phyloP scores from a whole-genome alignment of 23 tunicate species.

The Trididemnum miniatum region DNA sequence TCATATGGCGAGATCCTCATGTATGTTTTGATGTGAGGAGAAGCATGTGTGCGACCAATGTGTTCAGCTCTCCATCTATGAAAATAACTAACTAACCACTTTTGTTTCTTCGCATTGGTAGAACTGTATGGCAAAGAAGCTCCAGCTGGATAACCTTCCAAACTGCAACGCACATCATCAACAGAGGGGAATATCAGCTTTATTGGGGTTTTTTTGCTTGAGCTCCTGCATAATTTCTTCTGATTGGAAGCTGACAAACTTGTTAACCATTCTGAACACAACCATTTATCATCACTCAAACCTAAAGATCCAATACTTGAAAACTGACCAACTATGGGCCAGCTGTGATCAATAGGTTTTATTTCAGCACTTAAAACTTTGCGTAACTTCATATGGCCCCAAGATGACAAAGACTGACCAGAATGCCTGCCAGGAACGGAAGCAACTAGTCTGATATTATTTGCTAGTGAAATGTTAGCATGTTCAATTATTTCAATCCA shows the following conservation, averaged over 20 bases:
- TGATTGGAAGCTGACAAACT: slow-evolving; percentile 50
- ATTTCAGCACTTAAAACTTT: slow-evolving; percentile 37
- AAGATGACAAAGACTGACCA: slow-evolving; percentile 36
- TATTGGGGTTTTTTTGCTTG: slow-evolving; percentile 19
- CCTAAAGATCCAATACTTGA: slow-evolving; percentile 95
- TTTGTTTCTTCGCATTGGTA: slow-evolving; percentile 60
- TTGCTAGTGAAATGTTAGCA: slow-evolving; percentile 58
- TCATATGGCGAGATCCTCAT: slow-evolving; percentile 63
- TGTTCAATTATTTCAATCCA: slow-evolving; percentile 67
- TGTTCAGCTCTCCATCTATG: slow-evolving; percentile 83
- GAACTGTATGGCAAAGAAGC: slow-evolving; percentile 79
- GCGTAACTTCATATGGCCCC: slow-evolving; percentile 80
- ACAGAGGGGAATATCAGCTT: slow-evolving; percentile 87
- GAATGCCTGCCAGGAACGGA: slow-evolving; percentile 87
- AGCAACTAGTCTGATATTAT: slow-evolving; percentile 56
- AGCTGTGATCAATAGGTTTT: slow-evolving; percentile 35
- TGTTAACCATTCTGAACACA: slow-evolving; percentile 81
- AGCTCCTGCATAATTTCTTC: background rate
- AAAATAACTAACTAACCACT: slow-evolving; percentile 53
- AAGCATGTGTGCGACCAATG: slow-evolving; percentile 58
- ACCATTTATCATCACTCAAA: slow-evolving; percentile 61
- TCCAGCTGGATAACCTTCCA: slow-evolving; percentile 94
- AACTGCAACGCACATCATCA: slow-evolving; percentile 80
- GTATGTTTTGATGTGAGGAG: slow-evolving; percentile 90
- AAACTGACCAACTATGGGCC: slow-evolving; percentile 96